A percentile compares a stretch with the other conserved stretches of the same genome.
These are phyloP conservation scores for Drosophila borborema DNA, from an alignment of 2,888 invertebrate species.

Conservation along the genomic window DNA sequence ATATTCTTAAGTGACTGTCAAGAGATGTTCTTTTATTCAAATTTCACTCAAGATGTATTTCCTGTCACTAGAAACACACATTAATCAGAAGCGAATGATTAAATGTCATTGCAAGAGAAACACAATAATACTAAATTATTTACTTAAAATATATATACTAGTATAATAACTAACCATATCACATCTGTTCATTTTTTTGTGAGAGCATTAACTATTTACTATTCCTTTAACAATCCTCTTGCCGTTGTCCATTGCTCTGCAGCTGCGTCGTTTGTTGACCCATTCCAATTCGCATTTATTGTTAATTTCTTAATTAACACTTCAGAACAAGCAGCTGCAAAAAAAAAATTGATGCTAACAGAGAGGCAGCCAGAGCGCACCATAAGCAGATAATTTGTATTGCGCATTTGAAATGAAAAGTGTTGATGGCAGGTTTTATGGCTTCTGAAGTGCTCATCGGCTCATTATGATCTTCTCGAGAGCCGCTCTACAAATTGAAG, in stretches of 20 bases:
- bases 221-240: neutral
- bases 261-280: conserved; percentile 56
- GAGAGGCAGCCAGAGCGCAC: conserved; percentile 5
- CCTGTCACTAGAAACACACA: neutral
- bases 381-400: conserved; percentile 36
- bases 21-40: neutral
- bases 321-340: conserved; percentile 39
- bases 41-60: neutral
- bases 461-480: conserved; percentile 66
- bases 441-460: conserved; percentile 55
- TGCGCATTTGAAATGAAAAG: conserved; percentile 77
- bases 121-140: neutral
- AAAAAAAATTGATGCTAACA: neutral
- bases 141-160: neutral
- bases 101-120: neutral
- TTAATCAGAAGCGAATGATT: conserved; percentile 1
- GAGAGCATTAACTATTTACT: conserved; percentile 5
- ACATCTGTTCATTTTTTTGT: too few relatives aligned
- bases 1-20: neutral
- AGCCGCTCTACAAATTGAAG: conserved; percentile 77
- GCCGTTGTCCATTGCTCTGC: conserved; percentile 20
- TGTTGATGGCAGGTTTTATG: conserved; percentile 59
- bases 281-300: conserved; percentile 40
- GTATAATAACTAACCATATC: too few relatives aligned
- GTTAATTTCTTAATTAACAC: conserved; percentile 78